A percentile compares a stretch with the other conserved stretches of the same genome.
Evolutionary conservation across 2,113 vertebrate genomes (phyloP).

Genomic region (Lamprotornis superbus): DNA sequence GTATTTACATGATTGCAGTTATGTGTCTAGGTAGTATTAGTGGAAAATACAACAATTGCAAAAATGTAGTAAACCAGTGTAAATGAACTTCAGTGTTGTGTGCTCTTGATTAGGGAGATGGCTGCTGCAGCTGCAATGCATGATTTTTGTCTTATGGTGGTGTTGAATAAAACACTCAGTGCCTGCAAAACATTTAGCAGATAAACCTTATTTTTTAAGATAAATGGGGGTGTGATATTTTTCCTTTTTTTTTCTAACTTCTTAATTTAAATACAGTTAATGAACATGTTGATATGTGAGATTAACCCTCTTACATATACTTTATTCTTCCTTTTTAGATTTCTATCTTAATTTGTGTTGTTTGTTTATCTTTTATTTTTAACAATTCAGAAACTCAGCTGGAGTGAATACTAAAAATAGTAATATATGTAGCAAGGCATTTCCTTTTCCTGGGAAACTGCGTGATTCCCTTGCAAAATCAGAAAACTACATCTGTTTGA

Average conservation of each 20-base stretch:
- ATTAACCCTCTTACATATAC: background rate
- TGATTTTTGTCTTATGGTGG: background rate
- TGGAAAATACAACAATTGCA: background rate
- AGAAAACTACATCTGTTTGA: constrained; percentile 17
- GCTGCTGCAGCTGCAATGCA: background rate
- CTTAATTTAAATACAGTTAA: background rate
- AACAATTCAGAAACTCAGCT: constrained; percentile 23
- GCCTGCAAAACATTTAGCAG: background rate
- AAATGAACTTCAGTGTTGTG: background rate
- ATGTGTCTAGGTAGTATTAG: background rate
- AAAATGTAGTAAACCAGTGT: background rate
- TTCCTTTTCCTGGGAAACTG: constrained; percentile 59
- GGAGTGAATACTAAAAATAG: constrained; percentile 50
- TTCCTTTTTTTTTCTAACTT: background rate
- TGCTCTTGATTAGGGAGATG: background rate
- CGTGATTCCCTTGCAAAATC: constrained; percentile 3
- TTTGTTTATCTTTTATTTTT: constrained; percentile 4
- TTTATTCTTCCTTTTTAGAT: background rate
- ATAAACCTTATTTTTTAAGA: background rate
- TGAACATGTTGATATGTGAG: background rate
- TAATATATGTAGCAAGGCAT: constrained; percentile 46
- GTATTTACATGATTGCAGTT: background rate
- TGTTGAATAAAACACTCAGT: background rate
- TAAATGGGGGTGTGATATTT: background rate
- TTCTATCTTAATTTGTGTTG: background rate